Conservation (phyloP, 2,888 invertebrate genomes). For the Unio pictorum region DNA sequence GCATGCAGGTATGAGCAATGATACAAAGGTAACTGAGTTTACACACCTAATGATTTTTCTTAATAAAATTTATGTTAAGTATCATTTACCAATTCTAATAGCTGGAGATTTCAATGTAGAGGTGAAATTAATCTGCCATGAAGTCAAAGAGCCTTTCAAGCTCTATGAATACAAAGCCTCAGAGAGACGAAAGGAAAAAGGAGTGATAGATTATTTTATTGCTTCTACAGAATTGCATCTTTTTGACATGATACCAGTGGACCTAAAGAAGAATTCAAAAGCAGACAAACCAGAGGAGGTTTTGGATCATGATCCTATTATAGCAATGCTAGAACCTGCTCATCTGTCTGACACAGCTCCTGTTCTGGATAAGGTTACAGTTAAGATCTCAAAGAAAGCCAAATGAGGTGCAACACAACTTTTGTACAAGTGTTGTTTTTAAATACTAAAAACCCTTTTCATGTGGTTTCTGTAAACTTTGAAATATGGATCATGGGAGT, state of each 20-base stretch:
- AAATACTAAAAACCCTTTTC: too few relatives aligned
- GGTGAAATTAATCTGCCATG: conserved; percentile 11
- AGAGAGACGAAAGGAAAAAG: conserved; percentile 10
- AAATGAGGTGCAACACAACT: too few relatives aligned
- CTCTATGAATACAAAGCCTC: conserved; percentile 19
- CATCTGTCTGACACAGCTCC: too few relatives aligned
- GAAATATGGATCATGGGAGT: too few relatives aligned
- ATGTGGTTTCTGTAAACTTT: too few relatives aligned
- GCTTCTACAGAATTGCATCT: conserved; percentile 17
- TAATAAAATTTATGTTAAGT: conserved; percentile 14
- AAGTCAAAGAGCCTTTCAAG: conserved; percentile 21
- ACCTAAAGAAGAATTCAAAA: conserved; percentile 12
- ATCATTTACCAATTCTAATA: conserved; percentile 20
- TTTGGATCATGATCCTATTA: conserved; percentile 22
- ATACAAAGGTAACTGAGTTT: conserved; percentile 16
- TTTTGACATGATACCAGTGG: conserved; percentile 13
- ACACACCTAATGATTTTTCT: conserved; percentile 23
- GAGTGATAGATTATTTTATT: conserved; percentile 21
- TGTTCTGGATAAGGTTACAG: too few relatives aligned
- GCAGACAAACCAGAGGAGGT: conserved; percentile 11
- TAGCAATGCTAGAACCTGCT: not conserved
- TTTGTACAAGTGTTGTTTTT: too few relatives aligned
- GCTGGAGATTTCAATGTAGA: conserved; percentile 28
- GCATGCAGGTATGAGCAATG: conserved; percentile 9
- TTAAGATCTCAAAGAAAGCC: too few relatives aligned